Base-by-base conservation (phyloP, 2,888 invertebrate species). In the Pemphredon lugubris region DNA sequence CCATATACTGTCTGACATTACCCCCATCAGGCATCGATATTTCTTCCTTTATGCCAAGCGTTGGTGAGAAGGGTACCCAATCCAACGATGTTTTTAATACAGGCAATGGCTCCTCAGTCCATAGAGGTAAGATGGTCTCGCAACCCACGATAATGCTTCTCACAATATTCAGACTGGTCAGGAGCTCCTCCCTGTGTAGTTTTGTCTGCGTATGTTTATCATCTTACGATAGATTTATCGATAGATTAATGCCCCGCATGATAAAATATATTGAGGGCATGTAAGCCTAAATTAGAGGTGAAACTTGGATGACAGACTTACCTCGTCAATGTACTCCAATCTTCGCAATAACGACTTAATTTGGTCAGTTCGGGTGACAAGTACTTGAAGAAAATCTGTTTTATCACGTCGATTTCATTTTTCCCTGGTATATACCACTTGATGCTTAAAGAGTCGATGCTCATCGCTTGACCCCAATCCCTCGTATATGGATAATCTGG, bases 381-480 rank as follows among this genome's bases (percentile, higher is more conserved):
- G 87, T 94, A 95, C 77, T 92, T 92, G 65, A 92, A 91, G 11
- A 94, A 89, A 6, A 97, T 85, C 82, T 91, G 90, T 81, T 94
- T 93, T 0, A 94, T 93, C 70, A 93, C 93, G 0, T 90, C 88
- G 0, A 95, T 92, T 87, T 97, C 97, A 37, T 92, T 92, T 18
- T 92, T 91, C 18, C 91, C 92, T 0, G 97, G 97, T 47, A 94
- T 91, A 84, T 96, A 95, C 96, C 96, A 97, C 39, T 93, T 90
- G 16, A 96, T 90, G 5, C 93, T 91, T 14, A 95, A 90, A 21
- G 93, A 92, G 59, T 93, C 91, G 16, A 95, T 88, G 78, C 94
- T 91, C 14, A 93, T 93, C 0, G 94, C 92, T 66, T 92, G 92
- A 0, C 96, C 97, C 98, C 98, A 98, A 77, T 96, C 94, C 18